Evolutionary conservation across 1,140 invertebrate species (phyloP), one percentile per base, ranked within the genome.

Genomic region (Forficula auricularia): DNA sequence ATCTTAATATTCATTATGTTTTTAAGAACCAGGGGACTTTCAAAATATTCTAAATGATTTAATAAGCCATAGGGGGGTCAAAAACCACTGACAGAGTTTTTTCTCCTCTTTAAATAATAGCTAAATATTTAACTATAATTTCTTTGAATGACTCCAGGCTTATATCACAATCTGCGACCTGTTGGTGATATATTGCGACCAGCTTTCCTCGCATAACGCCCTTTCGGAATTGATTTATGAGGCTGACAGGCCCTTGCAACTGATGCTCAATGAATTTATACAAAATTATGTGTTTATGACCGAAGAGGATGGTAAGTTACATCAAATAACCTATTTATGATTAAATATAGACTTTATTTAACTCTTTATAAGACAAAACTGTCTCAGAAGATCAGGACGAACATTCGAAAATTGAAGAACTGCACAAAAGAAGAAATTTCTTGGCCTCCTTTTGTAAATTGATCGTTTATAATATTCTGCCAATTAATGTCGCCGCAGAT

Each of bases 401-500:
- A 58, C 89, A 94, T 63, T 75, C 75, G 0, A 82, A 82, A 52
- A 97, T 98, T 52, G 91, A 97, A 67, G 85, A 92, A 56, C 63
- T 98, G 15, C 91, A 97, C 63, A 97, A 95, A 63, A 72, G 88
- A 45, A 70, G 95, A 50, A 97, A 94, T 57, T 91, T 96, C 57
- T 66, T 98, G 37, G 89, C 94, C 2, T 85, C 87, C 37, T 98
- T 90, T 63, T 96, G 90, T 64, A 99, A 98, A 65, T 67, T 99
- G 15, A 83, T 98, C 51, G 87, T 98, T 32, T 97, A 98, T 64
- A 96, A 97, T 59, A 83, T 97, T 47, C 77, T 97, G 54, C 86
- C 85, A 3, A 90, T 91, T 2, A 81, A 82, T 55, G 76, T 82
- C 49, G 90, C 88, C 13, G 82, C 88, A 1, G 87, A 91, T 60